phyloP scores from a whole-genome alignment of 2,797 vertebrate species.

The Gambusia yucatana region DNA sequence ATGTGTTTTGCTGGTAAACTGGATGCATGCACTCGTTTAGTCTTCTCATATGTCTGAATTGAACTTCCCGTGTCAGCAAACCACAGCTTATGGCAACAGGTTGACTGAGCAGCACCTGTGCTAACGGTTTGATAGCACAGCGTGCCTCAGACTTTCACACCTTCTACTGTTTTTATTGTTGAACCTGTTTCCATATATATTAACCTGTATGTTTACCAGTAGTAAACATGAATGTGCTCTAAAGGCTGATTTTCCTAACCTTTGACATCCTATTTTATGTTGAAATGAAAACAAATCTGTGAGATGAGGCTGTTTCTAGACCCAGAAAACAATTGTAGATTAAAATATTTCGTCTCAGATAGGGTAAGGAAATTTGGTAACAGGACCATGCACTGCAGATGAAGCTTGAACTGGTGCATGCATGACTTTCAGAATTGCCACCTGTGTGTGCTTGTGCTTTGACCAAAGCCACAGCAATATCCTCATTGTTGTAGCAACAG shows the following conservation, averaged over 20 bases:
- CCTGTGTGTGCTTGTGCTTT: not conserved
- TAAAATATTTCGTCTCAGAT: not conserved
- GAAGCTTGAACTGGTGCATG: not conserved
- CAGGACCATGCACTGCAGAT: constrained; percentile 6
- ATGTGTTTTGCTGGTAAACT: constrained; percentile 40
- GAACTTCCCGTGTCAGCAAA: constrained; percentile 58
- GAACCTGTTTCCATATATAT: not conserved
- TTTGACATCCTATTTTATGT: not conserved
- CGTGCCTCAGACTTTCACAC: constrained; percentile 6
- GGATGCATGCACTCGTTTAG: constrained; percentile 44
- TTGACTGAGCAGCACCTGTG: constrained; percentile 49
- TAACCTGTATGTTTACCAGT: not conserved
- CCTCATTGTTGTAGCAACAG: not conserved
- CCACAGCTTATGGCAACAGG: constrained; percentile 40
- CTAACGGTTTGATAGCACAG: constrained; percentile 36
- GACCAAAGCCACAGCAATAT: constrained; percentile 13
- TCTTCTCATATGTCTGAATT: constrained; percentile 45
- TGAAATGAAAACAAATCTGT: not conserved
- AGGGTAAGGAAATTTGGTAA: not conserved
- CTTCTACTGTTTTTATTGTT: not conserved
- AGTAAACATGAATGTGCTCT: not conserved
- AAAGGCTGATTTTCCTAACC: not conserved
- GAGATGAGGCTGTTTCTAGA: not conserved
- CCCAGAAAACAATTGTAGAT: not conserved
- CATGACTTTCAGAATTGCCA: constrained; percentile 6